A percentile compares a stretch with the other conserved stretches of the same genome.
Evolutionary conservation across 2,888 invertebrate genomes (phyloP).

Genomic region (Dendrolimus houi): DNA sequence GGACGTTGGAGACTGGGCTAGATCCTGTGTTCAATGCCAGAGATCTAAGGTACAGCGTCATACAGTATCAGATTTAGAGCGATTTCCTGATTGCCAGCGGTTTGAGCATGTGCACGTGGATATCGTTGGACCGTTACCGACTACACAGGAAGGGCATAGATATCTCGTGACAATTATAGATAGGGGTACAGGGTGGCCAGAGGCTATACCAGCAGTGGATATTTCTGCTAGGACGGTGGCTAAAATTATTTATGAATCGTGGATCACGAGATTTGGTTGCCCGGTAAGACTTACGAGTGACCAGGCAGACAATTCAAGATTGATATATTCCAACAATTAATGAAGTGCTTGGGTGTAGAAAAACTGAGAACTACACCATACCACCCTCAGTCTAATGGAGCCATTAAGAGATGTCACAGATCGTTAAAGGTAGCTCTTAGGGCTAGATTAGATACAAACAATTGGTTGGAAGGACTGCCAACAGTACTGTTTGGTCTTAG

Average conservation of each 20-base stretch:
- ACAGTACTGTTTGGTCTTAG: constrained; percentile 12
- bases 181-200: constrained; percentile 18
- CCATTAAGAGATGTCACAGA: constrained; percentile 16
- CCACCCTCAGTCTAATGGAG: constrained; percentile 14
- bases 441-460: constrained; percentile 5
- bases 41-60: constrained; percentile 9
- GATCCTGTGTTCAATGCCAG: constrained; percentile 11
- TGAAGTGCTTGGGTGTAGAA: constrained; percentile 11
- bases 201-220: constrained; percentile 14
- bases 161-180: constrained; percentile 18
- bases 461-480: constrained; percentile 11
- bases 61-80: constrained; percentile 6
- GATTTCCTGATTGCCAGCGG: constrained; percentile 1
- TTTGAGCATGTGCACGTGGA: constrained; percentile 18
- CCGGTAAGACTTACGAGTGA: constrained; percentile 11
- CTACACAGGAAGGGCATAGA: constrained; percentile 8
- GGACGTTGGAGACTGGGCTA: constrained; percentile 7
- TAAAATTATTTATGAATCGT: constrained; percentile 10
- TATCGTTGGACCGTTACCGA: constrained; percentile 17
- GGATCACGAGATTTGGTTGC: constrained; percentile 14
- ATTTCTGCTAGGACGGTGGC: constrained; percentile 15
- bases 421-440: constrained; percentile 11
- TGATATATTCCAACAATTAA: constrained; percentile 8
- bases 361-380: constrained; percentile 11
- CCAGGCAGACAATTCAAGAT: constrained; percentile 15